These are phyloP conservation scores for Zosterops borbonicus DNA, from an alignment of 2,113 vertebrate species.

Conservation along the genomic window DNA sequence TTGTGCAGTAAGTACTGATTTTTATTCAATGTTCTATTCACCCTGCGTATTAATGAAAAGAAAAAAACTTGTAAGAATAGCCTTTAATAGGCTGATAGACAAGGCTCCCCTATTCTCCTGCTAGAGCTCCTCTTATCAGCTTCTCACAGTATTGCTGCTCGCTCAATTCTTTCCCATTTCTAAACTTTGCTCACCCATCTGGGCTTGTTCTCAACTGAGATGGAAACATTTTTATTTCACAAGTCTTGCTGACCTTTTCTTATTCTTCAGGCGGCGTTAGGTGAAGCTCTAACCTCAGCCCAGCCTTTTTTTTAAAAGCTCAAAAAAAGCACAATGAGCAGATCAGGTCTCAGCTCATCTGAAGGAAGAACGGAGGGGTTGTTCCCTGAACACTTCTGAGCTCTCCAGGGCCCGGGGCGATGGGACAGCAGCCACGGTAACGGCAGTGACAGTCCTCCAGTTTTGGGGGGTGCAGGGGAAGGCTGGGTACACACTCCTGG, in stretches of 20 bases:
- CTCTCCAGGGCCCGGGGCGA: not conserved
- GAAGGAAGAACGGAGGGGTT: not conserved
- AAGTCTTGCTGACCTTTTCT: slow-evolving; percentile 45
- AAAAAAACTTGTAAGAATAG: slow-evolving; percentile 82
- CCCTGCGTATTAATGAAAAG: slow-evolving; percentile 83
- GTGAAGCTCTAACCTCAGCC: not conserved
- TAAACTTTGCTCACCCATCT: slow-evolving; percentile 41
- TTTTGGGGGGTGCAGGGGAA: too few species aligned
- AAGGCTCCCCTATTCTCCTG: slow-evolving; percentile 80
- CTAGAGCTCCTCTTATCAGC: slow-evolving; percentile 84
- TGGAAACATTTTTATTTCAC: slow-evolving; percentile 36
- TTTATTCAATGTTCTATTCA: slow-evolving; percentile 86
- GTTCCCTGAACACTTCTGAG: not conserved
- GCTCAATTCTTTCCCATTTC: slow-evolving; percentile 67
- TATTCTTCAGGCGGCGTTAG: not conserved
- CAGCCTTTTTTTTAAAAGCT: not conserved
- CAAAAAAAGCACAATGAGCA: fast-evolving
- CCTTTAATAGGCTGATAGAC: slow-evolving; percentile 86
- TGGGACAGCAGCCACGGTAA: not conserved
- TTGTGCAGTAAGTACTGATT: slow-evolving; percentile 86
- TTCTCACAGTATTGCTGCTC: slow-evolving; percentile 76
- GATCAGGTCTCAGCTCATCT: not conserved
- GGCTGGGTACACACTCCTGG: not conserved
- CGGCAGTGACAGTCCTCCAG: not conserved
- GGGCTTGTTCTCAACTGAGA: slow-evolving; percentile 14